Conservation (phyloP, 2,888 invertebrate species). For the Saturnia japonica region DNA sequence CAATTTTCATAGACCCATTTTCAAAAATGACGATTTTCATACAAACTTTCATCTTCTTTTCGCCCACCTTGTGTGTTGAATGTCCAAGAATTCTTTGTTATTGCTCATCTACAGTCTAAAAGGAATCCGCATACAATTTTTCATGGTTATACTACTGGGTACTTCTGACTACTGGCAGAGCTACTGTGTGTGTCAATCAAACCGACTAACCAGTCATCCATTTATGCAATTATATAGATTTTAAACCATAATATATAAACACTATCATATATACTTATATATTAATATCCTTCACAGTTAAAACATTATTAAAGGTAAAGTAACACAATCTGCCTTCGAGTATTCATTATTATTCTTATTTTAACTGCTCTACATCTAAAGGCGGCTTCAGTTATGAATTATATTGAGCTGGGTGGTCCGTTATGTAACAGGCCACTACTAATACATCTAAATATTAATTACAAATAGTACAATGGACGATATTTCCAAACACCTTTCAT, state of each 20-base stretch:
- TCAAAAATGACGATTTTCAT: too few species aligned
- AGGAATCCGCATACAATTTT: too few species aligned
- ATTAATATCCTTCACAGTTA: not conserved
- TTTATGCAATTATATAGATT: too few species aligned
- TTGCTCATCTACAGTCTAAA: too few species aligned
- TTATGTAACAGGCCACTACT: not conserved
- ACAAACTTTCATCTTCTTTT: too few species aligned
- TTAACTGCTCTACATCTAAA: constrained; percentile 18
- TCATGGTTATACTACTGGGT: too few species aligned
- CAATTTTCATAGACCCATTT: too few species aligned
- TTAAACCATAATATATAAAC: not conserved
- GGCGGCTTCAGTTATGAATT: constrained; percentile 20
- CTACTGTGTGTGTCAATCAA: too few species aligned
- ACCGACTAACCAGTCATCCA: too few species aligned
- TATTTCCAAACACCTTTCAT: not conserved
- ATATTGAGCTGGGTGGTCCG: constrained; percentile 21
- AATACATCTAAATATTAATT: constrained; percentile 20
- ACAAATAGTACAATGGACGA: constrained; percentile 22
- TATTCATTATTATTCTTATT: constrained; percentile 9
- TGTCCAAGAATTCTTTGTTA: too few species aligned
- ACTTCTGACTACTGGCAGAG: too few species aligned
- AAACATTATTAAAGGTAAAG: not conserved
- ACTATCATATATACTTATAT: not conserved
- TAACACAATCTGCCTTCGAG: constrained; percentile 6
- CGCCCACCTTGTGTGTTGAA: too few species aligned